Conservation (phyloP, 2,113 vertebrate genomes). For the Caranx ignobilis region DNA sequence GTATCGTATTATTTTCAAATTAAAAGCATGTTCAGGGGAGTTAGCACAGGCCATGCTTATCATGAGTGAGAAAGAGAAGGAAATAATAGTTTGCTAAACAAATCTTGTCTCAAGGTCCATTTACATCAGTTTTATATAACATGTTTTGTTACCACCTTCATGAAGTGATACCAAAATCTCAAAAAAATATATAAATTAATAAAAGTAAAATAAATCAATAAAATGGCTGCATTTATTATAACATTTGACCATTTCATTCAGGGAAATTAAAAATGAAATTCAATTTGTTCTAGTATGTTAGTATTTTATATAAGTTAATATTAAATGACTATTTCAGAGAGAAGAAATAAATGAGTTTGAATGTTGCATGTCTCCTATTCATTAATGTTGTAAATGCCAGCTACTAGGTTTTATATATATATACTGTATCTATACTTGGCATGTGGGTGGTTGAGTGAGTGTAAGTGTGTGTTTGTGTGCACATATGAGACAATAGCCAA, state of each 20-base stretch:
- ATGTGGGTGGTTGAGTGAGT: constrained; percentile 8
- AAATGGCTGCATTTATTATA: neutral
- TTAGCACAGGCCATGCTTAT: too few relatives aligned
- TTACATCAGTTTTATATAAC: neutral
- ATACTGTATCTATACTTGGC: neutral
- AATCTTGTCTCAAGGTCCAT: neutral
- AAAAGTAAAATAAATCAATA: too few relatives aligned
- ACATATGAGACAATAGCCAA: constrained; percentile 67
- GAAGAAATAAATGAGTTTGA: neutral
- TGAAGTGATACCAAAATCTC: neutral
- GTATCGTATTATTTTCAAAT: too few relatives aligned
- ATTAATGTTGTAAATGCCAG: constrained; percentile 1
- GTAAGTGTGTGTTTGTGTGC: constrained; percentile 33
- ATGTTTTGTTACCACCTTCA: neutral
- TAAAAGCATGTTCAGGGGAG: too few relatives aligned
- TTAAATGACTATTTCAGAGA: neutral
- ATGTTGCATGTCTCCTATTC: neutral
- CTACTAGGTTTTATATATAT: neutral
- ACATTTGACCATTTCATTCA: neutral
- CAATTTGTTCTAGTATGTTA: neutral
- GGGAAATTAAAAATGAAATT: neutral
- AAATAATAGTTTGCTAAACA: neutral
- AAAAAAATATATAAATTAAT: neutral
- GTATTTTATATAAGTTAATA: neutral
- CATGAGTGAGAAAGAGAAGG: too few relatives aligned